These are phyloP conservation scores for Aphidius ervi DNA, from an alignment of 1,140 invertebrate species.

Conservation along the genomic window DNA sequence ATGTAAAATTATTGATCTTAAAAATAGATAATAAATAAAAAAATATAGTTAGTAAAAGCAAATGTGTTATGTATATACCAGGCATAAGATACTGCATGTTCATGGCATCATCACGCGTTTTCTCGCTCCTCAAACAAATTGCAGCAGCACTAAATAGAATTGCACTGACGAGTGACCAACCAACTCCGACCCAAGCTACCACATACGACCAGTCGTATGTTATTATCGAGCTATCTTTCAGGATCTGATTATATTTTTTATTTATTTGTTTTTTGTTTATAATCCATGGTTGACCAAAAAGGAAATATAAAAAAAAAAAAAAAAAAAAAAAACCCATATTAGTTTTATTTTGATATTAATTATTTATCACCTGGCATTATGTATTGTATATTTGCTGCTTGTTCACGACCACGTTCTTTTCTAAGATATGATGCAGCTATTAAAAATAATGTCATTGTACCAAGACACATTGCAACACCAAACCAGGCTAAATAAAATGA, in stretches of 20 bases:
- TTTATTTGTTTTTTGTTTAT: background rate
- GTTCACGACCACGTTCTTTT: constrained; percentile 64
- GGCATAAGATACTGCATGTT: constrained; percentile 98
- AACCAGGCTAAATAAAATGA: constrained; percentile 81
- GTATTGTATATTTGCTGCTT: constrained; percentile 78
- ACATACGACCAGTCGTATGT: constrained; percentile 95
- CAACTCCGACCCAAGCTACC: constrained; percentile 91
- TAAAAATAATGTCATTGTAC: constrained; percentile 73
- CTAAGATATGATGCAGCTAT: constrained; percentile 73
- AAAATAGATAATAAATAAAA: background rate
- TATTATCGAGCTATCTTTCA: constrained; percentile 79
- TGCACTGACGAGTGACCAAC: constrained; percentile 79
- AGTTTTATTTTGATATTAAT: constrained; percentile 29
- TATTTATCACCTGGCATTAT: constrained; percentile 75
- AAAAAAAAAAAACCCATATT: constrained; percentile 46
- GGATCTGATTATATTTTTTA: constrained; percentile 59
- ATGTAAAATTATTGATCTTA: too few relatives aligned
- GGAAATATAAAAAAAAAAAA: constrained; percentile 51
- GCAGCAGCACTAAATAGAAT: constrained; percentile 89
- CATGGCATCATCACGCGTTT: constrained; percentile 88
- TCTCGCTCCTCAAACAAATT: constrained; percentile 86
- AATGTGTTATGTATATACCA: constrained; percentile 62
- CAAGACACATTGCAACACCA: constrained; percentile 70
- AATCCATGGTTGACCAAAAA: constrained; percentile 37
- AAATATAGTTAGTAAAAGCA: constrained; percentile 42